These are phyloP conservation scores for Pseudococcus viburni DNA, from an alignment of 2,888 invertebrate species.

Conservation along the genomic window DNA sequence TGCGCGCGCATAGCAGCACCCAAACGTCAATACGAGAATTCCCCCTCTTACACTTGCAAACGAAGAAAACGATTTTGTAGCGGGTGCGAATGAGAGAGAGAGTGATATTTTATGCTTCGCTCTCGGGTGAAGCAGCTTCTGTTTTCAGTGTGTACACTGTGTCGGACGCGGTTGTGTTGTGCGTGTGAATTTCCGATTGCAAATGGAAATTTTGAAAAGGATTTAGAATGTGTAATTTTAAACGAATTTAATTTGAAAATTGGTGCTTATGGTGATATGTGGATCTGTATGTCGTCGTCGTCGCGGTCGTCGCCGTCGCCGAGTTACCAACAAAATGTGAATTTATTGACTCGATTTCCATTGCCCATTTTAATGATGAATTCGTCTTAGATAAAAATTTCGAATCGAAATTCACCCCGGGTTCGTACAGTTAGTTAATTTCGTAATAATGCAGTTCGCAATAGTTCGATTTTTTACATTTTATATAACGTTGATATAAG, in stretches of 20 bases:
- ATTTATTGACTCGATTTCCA: constrained; percentile 7
- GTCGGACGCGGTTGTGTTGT: constrained; percentile 34
- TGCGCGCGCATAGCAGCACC: background rate
- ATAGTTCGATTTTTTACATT: constrained; percentile 11
- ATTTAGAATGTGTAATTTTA: constrained; percentile 29
- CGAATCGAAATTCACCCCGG: background rate
- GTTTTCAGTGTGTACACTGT: constrained; percentile 39
- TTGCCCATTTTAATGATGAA: constrained; percentile 26
- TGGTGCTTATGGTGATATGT: constrained; percentile 44
- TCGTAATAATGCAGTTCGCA: constrained; percentile 33
- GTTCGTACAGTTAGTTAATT: background rate
- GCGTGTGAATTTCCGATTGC: background rate
- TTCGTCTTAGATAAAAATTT: constrained; percentile 27
- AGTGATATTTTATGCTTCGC: constrained; percentile 34
- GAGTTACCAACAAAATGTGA: constrained; percentile 43
- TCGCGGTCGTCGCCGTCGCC: constrained; percentile 51
- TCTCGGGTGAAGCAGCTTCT: constrained; percentile 50
- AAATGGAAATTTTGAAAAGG: constrained; percentile 14
- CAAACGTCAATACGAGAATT: background rate
- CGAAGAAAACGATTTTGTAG: constrained; percentile 17
- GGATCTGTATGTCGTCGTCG: constrained; percentile 53
- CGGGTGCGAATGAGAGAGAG: constrained; percentile 34
- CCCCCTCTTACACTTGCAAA: constrained; percentile 21
- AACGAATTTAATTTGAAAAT: constrained; percentile 36
- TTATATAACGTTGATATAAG: constrained; percentile 27